Evolutionary conservation across 2,797 vertebrate genomes (phyloP), one percentile per base, ranked within the genome.

Genomic region (Telmatherina bonti): DNA sequence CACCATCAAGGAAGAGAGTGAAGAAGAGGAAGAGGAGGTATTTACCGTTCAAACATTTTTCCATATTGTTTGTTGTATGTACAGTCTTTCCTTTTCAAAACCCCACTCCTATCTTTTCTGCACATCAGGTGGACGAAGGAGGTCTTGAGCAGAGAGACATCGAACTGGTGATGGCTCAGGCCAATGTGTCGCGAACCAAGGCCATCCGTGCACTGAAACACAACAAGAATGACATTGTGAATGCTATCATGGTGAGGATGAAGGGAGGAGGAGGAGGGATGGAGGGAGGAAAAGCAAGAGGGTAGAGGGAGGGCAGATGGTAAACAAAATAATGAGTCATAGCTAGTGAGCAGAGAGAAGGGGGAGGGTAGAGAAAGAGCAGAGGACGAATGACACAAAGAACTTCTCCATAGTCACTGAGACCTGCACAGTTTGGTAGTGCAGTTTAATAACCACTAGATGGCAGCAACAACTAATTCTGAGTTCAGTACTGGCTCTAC

Each of bases 151-250:
- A 96, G 68, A 90, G 96, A 43, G 97, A 99, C 83, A 98, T 99
- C 0, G 97, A 99, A 91, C 91, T 99, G 89, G 98, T 98, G 81
- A 99, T 99, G 97, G 97, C 97, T 1, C 97, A 99, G 84, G 97
- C 97, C 85, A 99, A 97, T 0, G 97, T 99, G 70, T 98, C 97
- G 0, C 93, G 97, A 1, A 95, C 96, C 89, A 98, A 98, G 85
- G 98, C 97, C 0, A 94, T 99, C 84, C 94, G 95, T 47, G 98
- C 97, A 0, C 94, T 99, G 67, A 94, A 96, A 87, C 96, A 97
- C 94, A 99, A 97, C 95, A 98, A 98, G 92, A 99, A 98, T 15
- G 97, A 99, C 88, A 99, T 99, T 4, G 97, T 99, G 90, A 99
- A 99, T 2, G 97, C 98, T 90, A 99, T 99, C 89, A 99, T 99